A percentile compares a stretch with the other conserved stretches of the same genome.
Conservation (phyloP, 2,888 invertebrate species). For the Coelinius sp. region DNA sequence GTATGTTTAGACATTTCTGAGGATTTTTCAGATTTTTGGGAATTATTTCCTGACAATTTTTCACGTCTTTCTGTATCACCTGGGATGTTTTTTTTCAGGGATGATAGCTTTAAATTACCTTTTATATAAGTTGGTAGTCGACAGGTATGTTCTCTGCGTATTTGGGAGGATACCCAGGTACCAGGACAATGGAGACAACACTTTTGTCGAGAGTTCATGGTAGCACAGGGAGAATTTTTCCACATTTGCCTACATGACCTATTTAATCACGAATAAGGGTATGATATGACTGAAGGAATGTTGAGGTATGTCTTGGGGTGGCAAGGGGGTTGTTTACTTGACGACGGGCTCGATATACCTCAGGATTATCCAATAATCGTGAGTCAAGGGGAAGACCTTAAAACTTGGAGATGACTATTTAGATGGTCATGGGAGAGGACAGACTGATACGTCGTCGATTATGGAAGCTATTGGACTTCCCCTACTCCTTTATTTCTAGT, state of each 20-base stretch:
- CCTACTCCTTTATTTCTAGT: neutral
- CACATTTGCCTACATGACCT: conserved; percentile 37
- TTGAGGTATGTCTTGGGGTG: conserved; percentile 3
- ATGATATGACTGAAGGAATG: conserved; percentile 50
- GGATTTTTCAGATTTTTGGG: neutral
- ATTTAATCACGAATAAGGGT: conserved; percentile 40
- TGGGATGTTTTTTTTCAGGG: conserved; percentile 45
- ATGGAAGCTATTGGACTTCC: neutral
- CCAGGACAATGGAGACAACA: conserved; percentile 65
- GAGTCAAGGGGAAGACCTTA: neutral
- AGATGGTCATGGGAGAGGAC: neutral
- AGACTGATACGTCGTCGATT: conserved; percentile 7
- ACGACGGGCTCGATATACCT: conserved; percentile 65
- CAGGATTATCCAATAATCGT: conserved; percentile 37
- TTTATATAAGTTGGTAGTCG: conserved; percentile 57
- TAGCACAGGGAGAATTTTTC: neutral
- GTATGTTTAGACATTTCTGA: conserved; percentile 6
- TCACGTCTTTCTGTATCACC: conserved; percentile 43
- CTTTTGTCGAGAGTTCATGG: conserved; percentile 58
- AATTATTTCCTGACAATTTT: conserved; percentile 40
- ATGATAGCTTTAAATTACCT: conserved; percentile 57
- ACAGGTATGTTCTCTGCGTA: conserved; percentile 54
- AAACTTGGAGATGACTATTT: neutral
- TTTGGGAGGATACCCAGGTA: conserved; percentile 45
- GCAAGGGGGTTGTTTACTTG: conserved; percentile 62